A percentile compares a stretch with the other conserved stretches of the same genome.
phyloP scores from a whole-genome alignment of 2,888 invertebrate genomes.

The Thymelicus lineola region DNA sequence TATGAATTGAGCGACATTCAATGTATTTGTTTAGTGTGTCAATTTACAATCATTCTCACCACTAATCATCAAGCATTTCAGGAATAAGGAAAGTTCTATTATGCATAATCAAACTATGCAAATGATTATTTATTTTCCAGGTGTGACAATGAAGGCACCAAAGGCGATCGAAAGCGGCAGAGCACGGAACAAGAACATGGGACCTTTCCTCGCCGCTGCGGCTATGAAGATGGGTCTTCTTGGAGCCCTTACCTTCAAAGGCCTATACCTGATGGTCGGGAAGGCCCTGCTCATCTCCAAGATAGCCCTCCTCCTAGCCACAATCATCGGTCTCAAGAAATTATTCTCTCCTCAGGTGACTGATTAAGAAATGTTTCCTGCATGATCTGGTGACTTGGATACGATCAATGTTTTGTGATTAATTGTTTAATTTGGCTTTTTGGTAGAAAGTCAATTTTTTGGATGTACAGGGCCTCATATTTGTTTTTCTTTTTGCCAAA shows the following conservation, averaged over 20 bases:
- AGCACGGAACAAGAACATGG: conserved; percentile 90
- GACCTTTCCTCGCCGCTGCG: conserved; percentile 89
- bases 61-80: too few relatives aligned
- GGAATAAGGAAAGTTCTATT: too few relatives aligned
- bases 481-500: conserved; percentile 35
- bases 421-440: conserved; percentile 32
- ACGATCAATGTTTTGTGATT: not conserved
- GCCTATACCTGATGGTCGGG: conserved; percentile 91
- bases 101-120: not conserved
- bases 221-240: conserved; percentile 93
- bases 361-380: conserved; percentile 49
- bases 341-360: conserved; percentile 89
- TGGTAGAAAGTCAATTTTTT: conserved; percentile 36
- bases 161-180: conserved; percentile 87
- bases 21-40: too few relatives aligned
- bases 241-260: conserved; percentile 92
- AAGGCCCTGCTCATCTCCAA: conserved; percentile 94
- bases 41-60: too few relatives aligned
- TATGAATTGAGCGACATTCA: too few relatives aligned
- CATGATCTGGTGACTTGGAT: conserved; percentile 23
- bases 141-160: conserved; percentile 88
- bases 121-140: conserved; percentile 62
- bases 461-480: conserved; percentile 24
- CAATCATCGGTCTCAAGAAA: conserved; percentile 93
- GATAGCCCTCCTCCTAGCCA: conserved; percentile 92